Percentiles rank a stretch among this genome's conserved stretches.
These are phyloP conservation scores for Tyto alba DNA, from an alignment of 2,113 vertebrate genomes.

Conservation along the genomic window DNA sequence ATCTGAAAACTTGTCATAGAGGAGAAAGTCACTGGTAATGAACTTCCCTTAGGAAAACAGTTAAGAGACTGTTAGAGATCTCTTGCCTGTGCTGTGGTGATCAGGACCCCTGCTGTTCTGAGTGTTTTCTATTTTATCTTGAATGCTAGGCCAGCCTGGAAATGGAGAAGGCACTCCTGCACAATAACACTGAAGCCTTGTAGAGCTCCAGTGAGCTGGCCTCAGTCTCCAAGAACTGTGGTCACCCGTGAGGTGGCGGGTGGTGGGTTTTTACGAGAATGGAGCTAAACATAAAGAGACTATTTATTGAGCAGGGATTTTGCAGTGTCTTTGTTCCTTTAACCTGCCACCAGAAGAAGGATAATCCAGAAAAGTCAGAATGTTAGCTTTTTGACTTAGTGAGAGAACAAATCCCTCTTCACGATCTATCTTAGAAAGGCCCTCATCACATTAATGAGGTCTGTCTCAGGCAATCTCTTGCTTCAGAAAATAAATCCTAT, in stretches of 20 bases:
- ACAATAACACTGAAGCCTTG: neutral
- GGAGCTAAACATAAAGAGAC: neutral
- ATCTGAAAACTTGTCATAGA: neutral
- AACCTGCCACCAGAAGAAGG: neutral
- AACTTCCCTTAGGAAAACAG: neutral
- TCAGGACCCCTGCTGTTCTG: fast-evolving
- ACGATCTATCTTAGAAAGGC: neutral
- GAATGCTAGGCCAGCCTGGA: neutral
- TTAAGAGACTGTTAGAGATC: neutral
- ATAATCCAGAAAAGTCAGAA: conserved; percentile 4
- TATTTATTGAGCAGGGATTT: neutral
- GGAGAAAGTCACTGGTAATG: neutral
- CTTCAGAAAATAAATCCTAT: conserved; percentile 20
- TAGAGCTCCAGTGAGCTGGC: neutral
- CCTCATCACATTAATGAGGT: neutral
- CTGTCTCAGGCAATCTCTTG: neutral
- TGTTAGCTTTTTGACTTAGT: neutral
- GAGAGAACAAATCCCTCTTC: neutral
- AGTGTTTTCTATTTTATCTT: neutral
- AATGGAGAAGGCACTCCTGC: neutral
- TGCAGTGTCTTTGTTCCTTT: neutral
- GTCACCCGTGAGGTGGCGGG: neutral
- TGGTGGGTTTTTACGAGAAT: neutral
- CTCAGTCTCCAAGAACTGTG: neutral
- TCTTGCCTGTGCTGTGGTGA: neutral